A percentile compares a stretch with the other conserved stretches of the same genome.
Conservation (phyloP, 2,113 vertebrate species). For the Stomatorhinus ivindoensis region DNA sequence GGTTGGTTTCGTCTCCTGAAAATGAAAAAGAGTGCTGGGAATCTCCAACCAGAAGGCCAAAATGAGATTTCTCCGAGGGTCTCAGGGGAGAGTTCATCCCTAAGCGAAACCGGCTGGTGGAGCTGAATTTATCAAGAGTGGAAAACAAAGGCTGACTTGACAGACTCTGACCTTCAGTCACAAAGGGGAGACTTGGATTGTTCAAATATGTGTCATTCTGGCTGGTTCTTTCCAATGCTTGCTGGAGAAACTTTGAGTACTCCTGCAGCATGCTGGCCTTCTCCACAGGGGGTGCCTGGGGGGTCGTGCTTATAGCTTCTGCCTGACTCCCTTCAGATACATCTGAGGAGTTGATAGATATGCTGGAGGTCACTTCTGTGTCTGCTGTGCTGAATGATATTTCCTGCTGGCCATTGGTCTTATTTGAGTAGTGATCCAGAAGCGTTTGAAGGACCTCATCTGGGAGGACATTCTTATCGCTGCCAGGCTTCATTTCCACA, state of each 20-base stretch:
- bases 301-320: conserved; percentile 72
- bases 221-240: conserved; percentile 97
- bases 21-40: conserved; percentile 94
- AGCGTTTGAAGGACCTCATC: conserved; percentile 96
- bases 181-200: conserved; percentile 89
- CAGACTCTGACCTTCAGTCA: conserved; percentile 68
- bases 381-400: conserved; percentile 90
- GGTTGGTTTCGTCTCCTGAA: conserved; percentile 89
- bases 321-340: conserved; percentile 77
- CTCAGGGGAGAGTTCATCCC: conserved; percentile 89
- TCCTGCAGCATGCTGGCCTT: conserved; percentile 97
- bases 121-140: conserved; percentile 81
- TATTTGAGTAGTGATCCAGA: conserved; percentile 94
- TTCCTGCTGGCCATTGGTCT: conserved; percentile 90
- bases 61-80: conserved; percentile 92
- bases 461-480: conserved; percentile 90
- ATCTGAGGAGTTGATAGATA: conserved; percentile 90
- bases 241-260: conserved; percentile 96
- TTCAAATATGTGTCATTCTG: conserved; percentile 99
- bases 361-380: conserved; percentile 93
- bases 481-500: conserved; percentile 80
- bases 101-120: conserved; percentile 85
- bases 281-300: conserved; percentile 78
- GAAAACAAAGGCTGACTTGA: conserved; percentile 78
- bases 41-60: conserved; percentile 90